Evolutionary conservation across 2,888 invertebrate genomes (phyloP), one percentile per base, ranked within the genome.

Genomic region (Phengaris arion): DNA sequence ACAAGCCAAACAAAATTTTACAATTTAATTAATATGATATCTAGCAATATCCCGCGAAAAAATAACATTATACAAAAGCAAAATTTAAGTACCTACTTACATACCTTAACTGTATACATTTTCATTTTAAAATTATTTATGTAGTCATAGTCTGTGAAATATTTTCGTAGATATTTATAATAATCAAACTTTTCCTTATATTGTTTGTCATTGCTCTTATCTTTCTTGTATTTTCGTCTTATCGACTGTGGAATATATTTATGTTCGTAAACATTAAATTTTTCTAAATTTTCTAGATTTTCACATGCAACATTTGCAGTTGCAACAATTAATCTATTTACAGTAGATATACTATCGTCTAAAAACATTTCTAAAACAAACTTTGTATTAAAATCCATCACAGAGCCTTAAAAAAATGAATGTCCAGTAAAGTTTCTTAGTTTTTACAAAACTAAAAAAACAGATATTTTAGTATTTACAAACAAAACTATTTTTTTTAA

Each of bases 281-380:
- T 81, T 55, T 81, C 81, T 48, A 91, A 79, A 81, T 89, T 90
- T 75, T 91, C 89, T 79, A 82, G 84, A 79, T 91, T 90, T 81
- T 93, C 92, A 74, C 85, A 83, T 6, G 92, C 80, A 73, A 91
- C 84, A 82, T 91, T 86, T 6, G 92, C 87, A 46, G 87, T 83
- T n/a, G 91, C 88, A 35, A 91, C 86, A 2, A 88, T 84, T 68
- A 90, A 76, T 81, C 87, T 87, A 79, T 91, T 92, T 22, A 89
- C 81, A 54, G 87, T 86, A 59, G 87, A 83, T 74, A 86, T 84
- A 82, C 85, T 85, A 75, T 90, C 92, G 59, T 93, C 93, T 76
- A 93, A 80, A 81, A 93, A 93, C 78, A 92, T 80, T 45, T 87
- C 85, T 82, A 88, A 87, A 6, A 91, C 75, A 82, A 93, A 91